A percentile compares a stretch with the other conserved stretches of the same genome.
phyloP scores from a whole-genome alignment of 53 echinoderm and acorn worm species.

The Apostichopus leukothele region DNA sequence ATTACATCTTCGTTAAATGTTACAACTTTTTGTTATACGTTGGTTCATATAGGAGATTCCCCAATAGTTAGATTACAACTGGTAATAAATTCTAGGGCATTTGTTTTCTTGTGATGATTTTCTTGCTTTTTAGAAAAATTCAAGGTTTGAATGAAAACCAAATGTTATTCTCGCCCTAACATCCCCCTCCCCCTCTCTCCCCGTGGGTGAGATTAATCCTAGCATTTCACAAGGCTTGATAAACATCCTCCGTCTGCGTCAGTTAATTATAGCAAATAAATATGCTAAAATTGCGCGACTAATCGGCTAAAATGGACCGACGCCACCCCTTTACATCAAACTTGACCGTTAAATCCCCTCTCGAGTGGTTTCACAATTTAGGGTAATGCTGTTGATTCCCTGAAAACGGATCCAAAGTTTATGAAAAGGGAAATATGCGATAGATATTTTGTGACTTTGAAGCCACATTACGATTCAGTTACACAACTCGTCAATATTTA shows the following conservation, averaged over 20 bases:
- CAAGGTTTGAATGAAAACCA: no score
- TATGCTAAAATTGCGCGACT: neutral
- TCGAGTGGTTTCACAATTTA: neutral
- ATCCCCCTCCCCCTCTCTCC: neutral
- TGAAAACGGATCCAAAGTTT: neutral
- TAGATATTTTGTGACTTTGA: conserved; percentile 16
- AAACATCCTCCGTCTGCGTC: no score
- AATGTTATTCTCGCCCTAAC: neutral
- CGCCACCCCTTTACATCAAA: neutral
- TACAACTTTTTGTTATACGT: no score
- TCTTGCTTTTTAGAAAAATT: no score
- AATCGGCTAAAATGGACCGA: neutral
- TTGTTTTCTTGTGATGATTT: no score
- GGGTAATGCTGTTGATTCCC: neutral
- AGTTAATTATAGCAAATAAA: neutral
- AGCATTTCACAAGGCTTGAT: no score
- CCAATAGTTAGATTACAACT: no score
- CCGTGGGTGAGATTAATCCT: no score
- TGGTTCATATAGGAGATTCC: no score
- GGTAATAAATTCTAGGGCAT: no score
- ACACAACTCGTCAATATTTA: neutral
- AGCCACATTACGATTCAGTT: conserved; percentile 19
- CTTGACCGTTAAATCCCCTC: neutral
- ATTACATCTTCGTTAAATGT: no score
- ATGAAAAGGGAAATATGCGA: neutral